These are phyloP conservation scores for Pygocentrus nattereri DNA, from an alignment of 2,797 vertebrate genomes.

Conservation along the genomic window DNA sequence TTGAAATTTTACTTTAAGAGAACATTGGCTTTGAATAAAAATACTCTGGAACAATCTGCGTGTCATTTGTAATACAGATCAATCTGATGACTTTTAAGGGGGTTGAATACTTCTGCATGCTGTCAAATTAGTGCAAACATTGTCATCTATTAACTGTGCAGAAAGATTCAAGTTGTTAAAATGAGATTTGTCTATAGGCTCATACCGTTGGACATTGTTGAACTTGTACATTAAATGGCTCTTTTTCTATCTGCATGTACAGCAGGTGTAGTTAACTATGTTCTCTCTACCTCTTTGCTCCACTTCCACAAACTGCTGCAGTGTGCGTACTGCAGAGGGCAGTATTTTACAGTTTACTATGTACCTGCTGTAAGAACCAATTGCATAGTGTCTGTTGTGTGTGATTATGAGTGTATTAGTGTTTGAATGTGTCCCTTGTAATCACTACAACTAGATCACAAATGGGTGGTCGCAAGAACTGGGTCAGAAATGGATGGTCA, in stretches of 20 bases:
- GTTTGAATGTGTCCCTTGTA: neutral
- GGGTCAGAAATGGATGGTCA: constrained; percentile 38
- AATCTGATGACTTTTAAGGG: no score
- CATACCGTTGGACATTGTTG: neutral
- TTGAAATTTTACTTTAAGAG: no score
- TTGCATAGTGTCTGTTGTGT: neutral
- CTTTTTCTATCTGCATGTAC: neutral
- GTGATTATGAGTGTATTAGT: neutral
- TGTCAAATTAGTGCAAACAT: no score
- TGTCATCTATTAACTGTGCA: no score
- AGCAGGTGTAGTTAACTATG: neutral
- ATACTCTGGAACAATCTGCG: no score
- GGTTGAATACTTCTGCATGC: no score
- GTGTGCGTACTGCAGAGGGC: constrained; percentile 36
- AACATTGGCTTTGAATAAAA: no score
- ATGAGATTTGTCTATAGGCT: neutral
- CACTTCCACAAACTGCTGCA: neutral
- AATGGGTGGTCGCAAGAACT: constrained; percentile 29
- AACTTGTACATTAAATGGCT: constrained; percentile 9
- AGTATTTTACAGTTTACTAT: constrained; percentile 1
- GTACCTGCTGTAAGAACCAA: no score
- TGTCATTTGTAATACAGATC: no score
- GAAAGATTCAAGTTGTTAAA: neutral
- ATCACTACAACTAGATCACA: constrained; percentile 35
- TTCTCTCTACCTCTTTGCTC: no score